Evolutionary conservation across 2,888 invertebrate species (phyloP).

Genomic region (Agrilus mali): DNA sequence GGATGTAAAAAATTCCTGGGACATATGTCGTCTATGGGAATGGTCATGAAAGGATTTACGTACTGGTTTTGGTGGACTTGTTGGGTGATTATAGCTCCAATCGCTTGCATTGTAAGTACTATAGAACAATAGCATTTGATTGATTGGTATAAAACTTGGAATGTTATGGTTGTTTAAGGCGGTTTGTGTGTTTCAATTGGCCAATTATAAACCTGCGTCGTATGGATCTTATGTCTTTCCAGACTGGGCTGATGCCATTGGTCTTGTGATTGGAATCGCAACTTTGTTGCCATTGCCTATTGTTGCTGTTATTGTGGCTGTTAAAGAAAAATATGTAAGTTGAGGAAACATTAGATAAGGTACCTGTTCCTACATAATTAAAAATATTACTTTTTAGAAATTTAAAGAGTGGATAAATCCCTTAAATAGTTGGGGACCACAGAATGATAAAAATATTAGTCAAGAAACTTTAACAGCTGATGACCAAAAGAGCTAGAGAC

Average conservation of each 20-base stretch:
- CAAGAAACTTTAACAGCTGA: too few species aligned
- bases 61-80: slow-evolving; percentile 56
- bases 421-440: too few species aligned
- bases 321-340: slow-evolving; percentile 33
- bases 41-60: slow-evolving; percentile 47
- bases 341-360: too few species aligned
- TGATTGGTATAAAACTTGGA: background rate
- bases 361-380: too few species aligned
- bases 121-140: background rate
- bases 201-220: slow-evolving; percentile 47
- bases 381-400: background rate
- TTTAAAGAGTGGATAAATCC: too few species aligned
- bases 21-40: slow-evolving; percentile 48
- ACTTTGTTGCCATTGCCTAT: slow-evolving; percentile 58
- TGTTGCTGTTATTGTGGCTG: slow-evolving; percentile 40
- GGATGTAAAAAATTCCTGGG: slow-evolving; percentile 47
- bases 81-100: slow-evolving; percentile 60
- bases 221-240: slow-evolving; percentile 60
- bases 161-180: slow-evolving; percentile 37
- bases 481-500: too few species aligned
- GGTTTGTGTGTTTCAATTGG: slow-evolving; percentile 60
- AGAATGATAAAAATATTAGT: too few species aligned
- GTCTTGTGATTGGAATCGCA: slow-evolving; percentile 57
- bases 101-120: slow-evolving; percentile 55
- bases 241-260: slow-evolving; percentile 53